Evolutionary conservation across 2,888 invertebrate species (phyloP).

Genomic region (Pyrochroa serraticornis): DNA sequence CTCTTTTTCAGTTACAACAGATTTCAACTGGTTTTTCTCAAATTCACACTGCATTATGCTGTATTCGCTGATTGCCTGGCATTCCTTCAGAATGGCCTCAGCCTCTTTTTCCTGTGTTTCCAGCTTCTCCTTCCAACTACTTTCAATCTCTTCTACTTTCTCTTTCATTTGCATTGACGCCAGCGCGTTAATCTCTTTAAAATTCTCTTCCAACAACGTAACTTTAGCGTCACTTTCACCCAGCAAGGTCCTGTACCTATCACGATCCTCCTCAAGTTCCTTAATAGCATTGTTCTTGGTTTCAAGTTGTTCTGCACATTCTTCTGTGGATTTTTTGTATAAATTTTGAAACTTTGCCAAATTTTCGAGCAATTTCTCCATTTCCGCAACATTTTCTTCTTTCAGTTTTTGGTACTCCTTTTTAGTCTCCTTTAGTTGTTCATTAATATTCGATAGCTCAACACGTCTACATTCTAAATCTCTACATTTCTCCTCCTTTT

Average conservation of each 20-base stretch:
- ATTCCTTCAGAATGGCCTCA: conserved; percentile 61
- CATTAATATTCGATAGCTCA: conserved; percentile 38
- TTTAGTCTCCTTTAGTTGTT: conserved; percentile 30
- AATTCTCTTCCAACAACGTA: conserved; percentile 34
- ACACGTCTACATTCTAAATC: conserved; percentile 37
- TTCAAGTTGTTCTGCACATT: neutral
- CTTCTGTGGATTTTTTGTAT: conserved; percentile 24
- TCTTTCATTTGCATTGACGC: conserved; percentile 50
- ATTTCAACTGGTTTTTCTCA: conserved; percentile 60
- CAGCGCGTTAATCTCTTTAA: conserved; percentile 40
- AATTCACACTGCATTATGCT: conserved; percentile 62
- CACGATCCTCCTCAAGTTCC: too few species aligned
- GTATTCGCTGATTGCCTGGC: conserved; percentile 63
- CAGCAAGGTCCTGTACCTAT: conserved; percentile 18
- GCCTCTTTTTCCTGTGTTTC: conserved; percentile 58
- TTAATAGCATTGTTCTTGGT: neutral
- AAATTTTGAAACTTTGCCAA: conserved; percentile 33
- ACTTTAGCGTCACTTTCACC: conserved; percentile 35
- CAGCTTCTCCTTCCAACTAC: conserved; percentile 55
- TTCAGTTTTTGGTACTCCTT: conserved; percentile 32
- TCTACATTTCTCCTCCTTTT: conserved; percentile 41
- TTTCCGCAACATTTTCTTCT: conserved; percentile 26
- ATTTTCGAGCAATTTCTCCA: conserved; percentile 23
- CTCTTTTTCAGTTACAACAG: conserved; percentile 40
- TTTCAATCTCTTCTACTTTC: conserved; percentile 58